Base-by-base conservation (phyloP, 1,140 invertebrate species). In the Spodoptera frugiperda region DNA sequence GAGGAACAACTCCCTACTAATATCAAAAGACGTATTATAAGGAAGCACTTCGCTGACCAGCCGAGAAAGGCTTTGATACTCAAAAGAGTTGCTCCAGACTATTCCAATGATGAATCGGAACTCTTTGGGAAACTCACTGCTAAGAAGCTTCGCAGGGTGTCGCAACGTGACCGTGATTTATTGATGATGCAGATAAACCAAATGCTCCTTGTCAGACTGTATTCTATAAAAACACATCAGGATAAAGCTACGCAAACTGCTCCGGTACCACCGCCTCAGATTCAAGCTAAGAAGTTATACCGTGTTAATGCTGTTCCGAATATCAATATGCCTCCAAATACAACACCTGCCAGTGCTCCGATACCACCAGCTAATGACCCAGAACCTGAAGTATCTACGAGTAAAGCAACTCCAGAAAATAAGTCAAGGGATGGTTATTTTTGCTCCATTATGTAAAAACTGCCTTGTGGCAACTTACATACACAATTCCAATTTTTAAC, bases 111-210 rank as follows among this genome's bases (percentile, higher is more conserved):
- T 21, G 61, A 65, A 65, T 15, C 61, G 0, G 61, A 65, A 9
- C 19, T 65, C 10, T 65, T 65, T 19, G 61, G 61, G 11, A 65
- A 65, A n/a, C 44, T 65, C 4, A 65, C 61, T 1, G 61, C 61
- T 12, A 65, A 48, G 39, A 65, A 65, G 12, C 19, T 65, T 11
- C 15, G 61, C 6, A 19, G 6, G 14, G 17, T 65, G 3, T 9
- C 39, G 3, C 17, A 48, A 6, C 17, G 48, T 14, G 4, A 65
- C 6, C 30, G 61, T 3, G 39, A 65, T 21, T 21, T 1, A 0
- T 14, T 48, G 19, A 65, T 65, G 61, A 14, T 65, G 10, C 15
- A 48, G 2, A 65, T 65, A 12, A 48, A 65, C 6, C 39, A 65
- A 17, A 10, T 65, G 39, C 15, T 65, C 5, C 46, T 46, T 11